Conservation (phyloP, 1,140 invertebrate genomes). For the Megalopta genalis region DNA sequence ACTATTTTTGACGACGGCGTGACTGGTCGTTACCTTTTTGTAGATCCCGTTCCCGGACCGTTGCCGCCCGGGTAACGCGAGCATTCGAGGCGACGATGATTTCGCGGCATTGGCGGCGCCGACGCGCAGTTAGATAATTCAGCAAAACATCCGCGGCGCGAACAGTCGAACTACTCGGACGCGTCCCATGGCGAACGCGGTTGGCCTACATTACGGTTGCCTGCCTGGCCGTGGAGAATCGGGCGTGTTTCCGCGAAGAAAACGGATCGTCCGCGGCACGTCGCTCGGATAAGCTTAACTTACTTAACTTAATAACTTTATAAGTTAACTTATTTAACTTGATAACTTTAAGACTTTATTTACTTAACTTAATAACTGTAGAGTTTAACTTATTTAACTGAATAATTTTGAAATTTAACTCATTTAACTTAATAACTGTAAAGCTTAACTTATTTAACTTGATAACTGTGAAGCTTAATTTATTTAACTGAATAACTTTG, state of each 20-base stretch:
- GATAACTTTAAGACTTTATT: no score
- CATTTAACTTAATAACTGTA: no score
- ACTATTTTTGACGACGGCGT: neutral
- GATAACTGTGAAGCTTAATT: no score
- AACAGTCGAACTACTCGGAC: neutral
- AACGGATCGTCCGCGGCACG: constrained; percentile 22
- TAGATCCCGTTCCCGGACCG: neutral
- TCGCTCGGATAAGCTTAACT: no score
- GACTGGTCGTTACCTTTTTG: neutral
- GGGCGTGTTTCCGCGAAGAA: constrained; percentile 23
- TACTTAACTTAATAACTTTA: no score
- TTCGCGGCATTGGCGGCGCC: neutral
- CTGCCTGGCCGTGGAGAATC: neutral
- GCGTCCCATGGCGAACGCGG: constrained; percentile 18
- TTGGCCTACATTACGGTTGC: constrained; percentile 39
- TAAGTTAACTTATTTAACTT: no score
- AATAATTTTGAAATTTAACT: no score
- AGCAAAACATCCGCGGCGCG: constrained; percentile 23
- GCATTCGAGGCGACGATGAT: constrained; percentile 4
- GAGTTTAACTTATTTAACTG: no score
- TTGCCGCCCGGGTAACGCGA: constrained; percentile 3
- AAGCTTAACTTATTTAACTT: no score
- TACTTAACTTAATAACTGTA: no score
- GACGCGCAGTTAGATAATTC: constrained; percentile 18
- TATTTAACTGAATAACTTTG: no score